A percentile compares a stretch with the other conserved stretches of the same genome.
Conservation (phyloP, 2,797 vertebrate species). For the Esox lucius region DNA sequence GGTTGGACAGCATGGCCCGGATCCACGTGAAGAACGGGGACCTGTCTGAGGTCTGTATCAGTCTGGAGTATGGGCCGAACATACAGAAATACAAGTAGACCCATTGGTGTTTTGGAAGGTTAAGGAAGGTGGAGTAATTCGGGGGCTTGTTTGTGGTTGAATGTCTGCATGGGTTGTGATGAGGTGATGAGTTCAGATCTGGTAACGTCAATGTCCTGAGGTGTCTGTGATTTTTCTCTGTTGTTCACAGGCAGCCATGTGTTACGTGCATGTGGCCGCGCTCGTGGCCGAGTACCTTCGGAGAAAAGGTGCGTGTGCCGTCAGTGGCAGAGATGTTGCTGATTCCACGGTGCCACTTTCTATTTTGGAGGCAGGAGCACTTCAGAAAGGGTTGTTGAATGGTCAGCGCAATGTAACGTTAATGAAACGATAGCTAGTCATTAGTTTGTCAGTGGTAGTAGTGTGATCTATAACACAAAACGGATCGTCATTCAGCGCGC, state of each 20-base stretch:
- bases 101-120: not conserved
- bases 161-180: not conserved
- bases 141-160: not conserved
- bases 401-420: not conserved
- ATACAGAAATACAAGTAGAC: not conserved
- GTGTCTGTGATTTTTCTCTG: conserved; percentile 8
- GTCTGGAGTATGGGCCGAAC: not conserved
- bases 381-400: not conserved
- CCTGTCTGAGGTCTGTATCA: conserved; percentile 86
- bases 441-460: not conserved
- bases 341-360: not conserved
- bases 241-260: conserved; percentile 89
- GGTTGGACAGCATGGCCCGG: conserved; percentile 98
- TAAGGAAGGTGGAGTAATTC: not conserved
- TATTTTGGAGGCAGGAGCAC: not conserved
- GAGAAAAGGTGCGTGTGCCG: conserved; percentile 85
- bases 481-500: not conserved
- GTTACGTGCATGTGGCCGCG: conserved; percentile 94
- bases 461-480: not conserved
- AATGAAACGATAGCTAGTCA: not conserved
- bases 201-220: not conserved
- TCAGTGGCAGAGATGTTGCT: not conserved
- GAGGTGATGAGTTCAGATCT: not conserved
- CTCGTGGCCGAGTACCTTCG: conserved; percentile 95
- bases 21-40: conserved; percentile 98